Conservation (phyloP, 1,140 invertebrate species). For the Drosophila guanche region DNA sequence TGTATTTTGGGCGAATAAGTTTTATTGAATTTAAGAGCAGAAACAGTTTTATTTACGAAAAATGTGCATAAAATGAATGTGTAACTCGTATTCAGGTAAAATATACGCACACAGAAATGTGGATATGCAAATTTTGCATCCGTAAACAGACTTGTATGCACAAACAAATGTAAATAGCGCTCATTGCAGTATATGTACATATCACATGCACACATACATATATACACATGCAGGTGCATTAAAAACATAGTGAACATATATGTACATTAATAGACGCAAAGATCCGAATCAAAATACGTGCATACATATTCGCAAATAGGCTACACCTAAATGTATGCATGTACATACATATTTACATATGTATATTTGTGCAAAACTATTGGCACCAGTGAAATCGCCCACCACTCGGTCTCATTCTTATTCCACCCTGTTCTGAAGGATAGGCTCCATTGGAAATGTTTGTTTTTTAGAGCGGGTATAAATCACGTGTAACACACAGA, state of each 20-base stretch:
- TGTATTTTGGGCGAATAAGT: slow-evolving; percentile 64
- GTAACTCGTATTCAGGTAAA: slow-evolving; percentile 43
- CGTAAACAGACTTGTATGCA: slow-evolving; percentile 16
- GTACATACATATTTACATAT: neutral
- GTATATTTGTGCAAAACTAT: slow-evolving; percentile 1
- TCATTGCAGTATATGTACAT: slow-evolving; percentile 15
- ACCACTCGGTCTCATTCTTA: too few relatives aligned
- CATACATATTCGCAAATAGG: neutral
- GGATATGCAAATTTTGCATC: neutral
- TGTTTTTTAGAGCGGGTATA: too few relatives aligned
- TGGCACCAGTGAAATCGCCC: neutral
- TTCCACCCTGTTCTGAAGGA: too few relatives aligned
- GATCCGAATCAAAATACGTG: slow-evolving; percentile 2
- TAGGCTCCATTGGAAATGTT: too few relatives aligned
- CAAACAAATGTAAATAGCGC: slow-evolving; percentile 24
- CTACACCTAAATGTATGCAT: neutral
- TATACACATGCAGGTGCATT: slow-evolving; percentile 8
- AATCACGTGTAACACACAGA: too few relatives aligned
- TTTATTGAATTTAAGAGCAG: slow-evolving; percentile 66
- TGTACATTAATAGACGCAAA: neutral
- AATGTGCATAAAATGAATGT: slow-evolving; percentile 44
- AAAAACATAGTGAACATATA: too few relatives aligned
- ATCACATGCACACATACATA: slow-evolving; percentile 13
- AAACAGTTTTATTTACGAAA: slow-evolving; percentile 45
- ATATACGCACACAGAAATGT: slow-evolving; percentile 4